These are phyloP conservation scores for Pachyramphus minor DNA, from an alignment of 2,113 vertebrate genomes.

Conservation along the genomic window DNA sequence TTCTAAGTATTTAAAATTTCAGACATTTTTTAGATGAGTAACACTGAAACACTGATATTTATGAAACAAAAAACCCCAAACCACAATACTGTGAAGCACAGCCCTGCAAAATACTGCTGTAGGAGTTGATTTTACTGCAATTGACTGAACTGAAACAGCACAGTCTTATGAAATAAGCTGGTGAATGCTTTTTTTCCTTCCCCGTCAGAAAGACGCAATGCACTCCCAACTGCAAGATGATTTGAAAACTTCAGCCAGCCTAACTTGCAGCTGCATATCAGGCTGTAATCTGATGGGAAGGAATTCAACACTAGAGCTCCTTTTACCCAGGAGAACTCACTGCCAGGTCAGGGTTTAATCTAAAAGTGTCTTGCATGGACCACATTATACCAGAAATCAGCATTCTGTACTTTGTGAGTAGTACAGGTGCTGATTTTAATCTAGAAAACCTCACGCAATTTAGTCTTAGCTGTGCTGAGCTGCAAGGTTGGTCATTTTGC, in stretches of 20 bases:
- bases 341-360: background rate
- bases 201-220: fast-evolving
- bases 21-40: background rate
- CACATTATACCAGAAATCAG: background rate
- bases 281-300: background rate
- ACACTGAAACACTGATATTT: background rate
- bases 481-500: background rate
- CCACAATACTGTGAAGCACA: background rate
- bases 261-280: background rate
- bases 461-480: background rate
- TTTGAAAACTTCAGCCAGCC: background rate
- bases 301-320: background rate
- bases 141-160: background rate
- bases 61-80: background rate
- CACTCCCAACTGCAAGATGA: background rate
- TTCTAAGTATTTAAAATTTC: background rate
- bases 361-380: background rate
- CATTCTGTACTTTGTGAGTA: background rate
- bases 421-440: background rate
- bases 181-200: background rate
- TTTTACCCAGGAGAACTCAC: background rate
- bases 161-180: background rate
- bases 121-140: background rate
- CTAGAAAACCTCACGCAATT: background rate
- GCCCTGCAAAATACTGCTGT: background rate